Evolutionary conservation across 2,888 invertebrate species (phyloP).

Genomic region (Nudaria mundana): DNA sequence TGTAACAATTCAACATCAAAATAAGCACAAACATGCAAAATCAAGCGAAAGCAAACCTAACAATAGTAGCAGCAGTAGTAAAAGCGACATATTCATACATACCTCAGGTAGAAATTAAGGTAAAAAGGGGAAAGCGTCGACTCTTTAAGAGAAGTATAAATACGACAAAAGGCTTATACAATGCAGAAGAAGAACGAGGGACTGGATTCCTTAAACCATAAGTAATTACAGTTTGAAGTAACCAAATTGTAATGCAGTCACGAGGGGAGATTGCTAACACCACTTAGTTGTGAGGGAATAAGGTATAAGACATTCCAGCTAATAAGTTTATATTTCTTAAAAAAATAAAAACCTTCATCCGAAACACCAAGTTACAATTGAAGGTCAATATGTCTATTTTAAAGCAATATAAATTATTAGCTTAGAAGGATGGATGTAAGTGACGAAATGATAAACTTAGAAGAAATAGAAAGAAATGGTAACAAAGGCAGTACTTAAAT

Average conservation of each 20-base stretch:
- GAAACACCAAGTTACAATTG: conserved; percentile 55
- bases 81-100: conserved; percentile 33
- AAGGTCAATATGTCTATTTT: conserved; percentile 54
- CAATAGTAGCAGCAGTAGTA: conserved; percentile 13
- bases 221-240: conserved; percentile 80
- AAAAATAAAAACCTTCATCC: conserved; percentile 58
- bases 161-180: conserved; percentile 32
- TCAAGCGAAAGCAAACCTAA: conserved; percentile 21
- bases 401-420: conserved; percentile 39
- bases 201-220: conserved; percentile 80
- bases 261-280: conserved; percentile 80
- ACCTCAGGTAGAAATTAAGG: conserved; percentile 37
- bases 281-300: conserved; percentile 53
- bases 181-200: conserved; percentile 73
- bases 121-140: conserved; percentile 38
- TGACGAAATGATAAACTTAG: conserved; percentile 31
- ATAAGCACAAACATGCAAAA: conserved; percentile 8
- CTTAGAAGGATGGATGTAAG: conserved; percentile 43
- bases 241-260: conserved; percentile 82
- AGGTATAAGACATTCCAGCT: conserved; percentile 47
- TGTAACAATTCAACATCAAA: neutral
- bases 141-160: conserved; percentile 23
- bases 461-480: conserved; percentile 36
- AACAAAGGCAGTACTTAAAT: conserved; percentile 34
- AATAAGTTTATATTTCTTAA: conserved; percentile 39